Conservation (phyloP, 1,140 invertebrate genomes). For the Zeugodacus cucurbitae region DNA sequence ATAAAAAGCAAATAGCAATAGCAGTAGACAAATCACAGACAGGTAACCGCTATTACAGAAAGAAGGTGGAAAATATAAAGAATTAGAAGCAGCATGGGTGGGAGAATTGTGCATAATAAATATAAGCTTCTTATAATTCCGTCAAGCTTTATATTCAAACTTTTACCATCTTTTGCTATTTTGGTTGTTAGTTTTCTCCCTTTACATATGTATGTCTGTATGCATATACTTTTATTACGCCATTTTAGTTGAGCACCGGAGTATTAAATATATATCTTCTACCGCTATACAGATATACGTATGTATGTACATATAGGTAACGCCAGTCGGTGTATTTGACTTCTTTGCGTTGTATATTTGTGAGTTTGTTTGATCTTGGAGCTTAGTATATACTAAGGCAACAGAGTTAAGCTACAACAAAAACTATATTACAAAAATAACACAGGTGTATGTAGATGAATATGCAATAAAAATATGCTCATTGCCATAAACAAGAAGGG, state of each 20-base stretch:
- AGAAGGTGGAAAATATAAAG: too few species aligned
- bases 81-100: too few species aligned
- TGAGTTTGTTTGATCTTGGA: background rate
- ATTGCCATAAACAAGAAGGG: background rate
- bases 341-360: background rate
- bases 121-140: too few species aligned
- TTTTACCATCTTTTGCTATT: too few species aligned
- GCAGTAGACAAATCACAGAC: background rate
- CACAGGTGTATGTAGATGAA: background rate
- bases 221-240: too few species aligned
- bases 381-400: background rate
- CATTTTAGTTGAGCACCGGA: background rate
- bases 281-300: too few species aligned
- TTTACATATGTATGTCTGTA: background rate
- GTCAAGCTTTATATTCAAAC: too few species aligned
- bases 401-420: background rate
- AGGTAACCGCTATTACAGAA: background rate
- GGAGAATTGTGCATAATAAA: too few species aligned
- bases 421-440: too few species aligned
- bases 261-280: background rate
- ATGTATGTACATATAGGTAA: too few species aligned
- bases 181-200: too few species aligned
- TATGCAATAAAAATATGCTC: constrained; percentile 9
- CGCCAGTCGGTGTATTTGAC: background rate
- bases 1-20: background rate